phyloP scores from a whole-genome alignment of 2,888 invertebrate species.

The Eupsilia transversa region DNA sequence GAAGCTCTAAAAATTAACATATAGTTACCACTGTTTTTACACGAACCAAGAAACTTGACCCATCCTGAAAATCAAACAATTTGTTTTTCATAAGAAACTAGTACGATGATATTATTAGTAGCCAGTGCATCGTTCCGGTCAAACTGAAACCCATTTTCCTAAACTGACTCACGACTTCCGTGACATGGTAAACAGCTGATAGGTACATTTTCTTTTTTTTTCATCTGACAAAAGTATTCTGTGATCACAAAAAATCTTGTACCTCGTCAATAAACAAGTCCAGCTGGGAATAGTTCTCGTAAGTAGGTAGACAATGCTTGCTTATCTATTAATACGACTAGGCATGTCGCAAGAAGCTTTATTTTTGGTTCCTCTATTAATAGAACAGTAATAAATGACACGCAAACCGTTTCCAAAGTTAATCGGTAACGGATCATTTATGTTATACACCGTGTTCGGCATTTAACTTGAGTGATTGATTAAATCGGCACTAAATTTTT shows the following conservation, averaged over 20 bases:
- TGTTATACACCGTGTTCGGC: not conserved
- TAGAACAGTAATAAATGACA: conserved; percentile 56
- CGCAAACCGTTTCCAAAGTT: conserved; percentile 33
- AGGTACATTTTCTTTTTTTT: not conserved
- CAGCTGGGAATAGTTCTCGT: conserved; percentile 46
- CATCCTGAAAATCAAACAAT: not conserved
- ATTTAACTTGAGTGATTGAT: conserved; percentile 1
- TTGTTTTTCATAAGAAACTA: conserved; percentile 11
- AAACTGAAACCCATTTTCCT: conserved; percentile 22
- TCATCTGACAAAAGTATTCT: not conserved
- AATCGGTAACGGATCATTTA: conserved; percentile 5
- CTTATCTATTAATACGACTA: conserved; percentile 60
- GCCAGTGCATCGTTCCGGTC: conserved; percentile 39
- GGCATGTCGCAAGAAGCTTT: conserved; percentile 66
- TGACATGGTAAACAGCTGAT: conserved; percentile 22
- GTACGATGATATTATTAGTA: conserved; percentile 11
- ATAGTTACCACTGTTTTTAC: not conserved
- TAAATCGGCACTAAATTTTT: not conserved
- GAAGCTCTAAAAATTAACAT: not conserved
- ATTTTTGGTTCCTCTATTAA: conserved; percentile 63
- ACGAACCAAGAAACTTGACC: not conserved
- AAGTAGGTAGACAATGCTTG: conserved; percentile 62
- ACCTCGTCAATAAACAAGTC: conserved; percentile 44
- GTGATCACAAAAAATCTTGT: conserved; percentile 28
- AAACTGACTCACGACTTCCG: conserved; percentile 36